These are phyloP conservation scores for Eristalinus sepulchralis DNA, from an alignment of 2,888 invertebrate species.

Conservation along the genomic window DNA sequence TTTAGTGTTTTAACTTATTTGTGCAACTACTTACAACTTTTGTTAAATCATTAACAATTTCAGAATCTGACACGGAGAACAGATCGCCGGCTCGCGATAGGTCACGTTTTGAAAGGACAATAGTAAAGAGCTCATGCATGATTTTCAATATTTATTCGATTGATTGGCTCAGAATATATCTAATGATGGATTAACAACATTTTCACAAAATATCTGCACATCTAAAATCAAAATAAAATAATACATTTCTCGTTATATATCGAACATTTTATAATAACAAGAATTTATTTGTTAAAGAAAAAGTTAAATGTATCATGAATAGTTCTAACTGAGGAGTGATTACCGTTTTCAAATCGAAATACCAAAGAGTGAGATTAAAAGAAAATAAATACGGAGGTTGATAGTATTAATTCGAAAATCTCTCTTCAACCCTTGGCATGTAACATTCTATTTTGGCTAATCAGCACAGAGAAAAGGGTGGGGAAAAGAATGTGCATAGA, in stretches of 20 bases:
- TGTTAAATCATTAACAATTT: constrained; percentile 91
- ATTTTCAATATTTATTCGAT: constrained; percentile 75
- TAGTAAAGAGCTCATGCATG: constrained; percentile 95
- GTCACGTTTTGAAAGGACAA: constrained; percentile 94
- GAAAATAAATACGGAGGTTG: constrained; percentile 5
- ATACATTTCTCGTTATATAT: background rate
- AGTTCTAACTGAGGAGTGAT: background rate
- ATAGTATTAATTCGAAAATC: constrained; percentile 45
- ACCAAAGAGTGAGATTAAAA: background rate
- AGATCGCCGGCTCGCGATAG: constrained; percentile 95
- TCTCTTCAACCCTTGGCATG: constrained; percentile 43
- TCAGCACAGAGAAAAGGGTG: constrained; percentile 17
- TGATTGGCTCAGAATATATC: constrained; percentile 1
- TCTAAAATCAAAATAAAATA: constrained; percentile 6
- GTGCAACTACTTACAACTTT: constrained; percentile 86
- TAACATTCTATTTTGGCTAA: constrained; percentile 56
- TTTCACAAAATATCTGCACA: background rate
- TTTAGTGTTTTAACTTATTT: background rate
- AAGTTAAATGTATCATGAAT: background rate
- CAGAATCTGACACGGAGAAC: constrained; percentile 92
- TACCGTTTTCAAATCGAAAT: constrained; percentile 2
- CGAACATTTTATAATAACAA: background rate
- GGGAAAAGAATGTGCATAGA: constrained; percentile 34
- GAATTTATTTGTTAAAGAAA: background rate
- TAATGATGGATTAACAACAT: constrained; percentile 31